Conservation (phyloP, 2,113 vertebrate species). For the Barnardius zonarius region DNA sequence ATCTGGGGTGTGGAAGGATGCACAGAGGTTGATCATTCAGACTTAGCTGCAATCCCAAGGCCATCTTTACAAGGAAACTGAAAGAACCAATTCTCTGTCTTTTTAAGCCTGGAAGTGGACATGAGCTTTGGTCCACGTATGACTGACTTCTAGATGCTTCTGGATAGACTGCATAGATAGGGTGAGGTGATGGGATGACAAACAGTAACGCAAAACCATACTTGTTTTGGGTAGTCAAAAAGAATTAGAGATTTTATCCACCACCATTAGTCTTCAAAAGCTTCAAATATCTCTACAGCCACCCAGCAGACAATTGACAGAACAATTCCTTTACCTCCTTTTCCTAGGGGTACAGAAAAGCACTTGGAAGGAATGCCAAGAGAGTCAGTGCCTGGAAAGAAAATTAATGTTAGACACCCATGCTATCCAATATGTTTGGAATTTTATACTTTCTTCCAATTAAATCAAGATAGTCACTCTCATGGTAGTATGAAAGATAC, state of each 20-base stretch:
- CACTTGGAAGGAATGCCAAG: neutral
- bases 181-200: accelerated
- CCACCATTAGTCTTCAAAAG: neutral
- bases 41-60: neutral
- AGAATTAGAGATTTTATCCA: neutral
- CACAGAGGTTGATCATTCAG: neutral
- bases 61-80: neutral
- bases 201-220: neutral
- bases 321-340: neutral
- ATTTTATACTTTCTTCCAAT: neutral
- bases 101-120: neutral
- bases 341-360: neutral
- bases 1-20: neutral
- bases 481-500: neutral
- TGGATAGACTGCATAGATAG: neutral
- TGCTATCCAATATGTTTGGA: neutral
- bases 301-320: neutral
- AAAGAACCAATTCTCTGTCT: neutral
- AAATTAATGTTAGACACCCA: neutral
- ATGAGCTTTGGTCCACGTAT: neutral
- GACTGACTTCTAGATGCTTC: neutral
- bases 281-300: neutral
- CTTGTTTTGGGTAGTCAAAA: neutral
- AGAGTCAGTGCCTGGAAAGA: neutral
- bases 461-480: neutral